Evolutionary conservation across 2,797 vertebrate genomes (phyloP).

Genomic region (Anniella stebbinsi): DNA sequence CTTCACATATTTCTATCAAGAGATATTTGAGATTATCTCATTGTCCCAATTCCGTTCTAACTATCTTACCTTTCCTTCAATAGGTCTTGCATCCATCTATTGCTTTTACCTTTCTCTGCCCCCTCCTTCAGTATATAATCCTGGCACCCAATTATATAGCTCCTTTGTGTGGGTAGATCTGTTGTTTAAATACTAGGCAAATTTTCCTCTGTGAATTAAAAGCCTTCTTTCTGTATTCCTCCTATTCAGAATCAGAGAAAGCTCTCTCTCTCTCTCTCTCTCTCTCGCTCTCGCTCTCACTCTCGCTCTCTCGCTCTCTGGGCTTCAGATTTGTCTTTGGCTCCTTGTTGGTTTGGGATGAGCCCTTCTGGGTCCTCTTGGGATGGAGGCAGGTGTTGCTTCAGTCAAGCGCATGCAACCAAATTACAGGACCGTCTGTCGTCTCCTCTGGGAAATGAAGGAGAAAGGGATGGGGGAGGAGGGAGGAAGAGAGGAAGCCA

Average conservation of each 20-base stretch:
- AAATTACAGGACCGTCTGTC: conserved; percentile 99
- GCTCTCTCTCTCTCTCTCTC: conserved; percentile 45
- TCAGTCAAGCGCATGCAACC: conserved; percentile 99
- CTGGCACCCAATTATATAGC: conserved; percentile 56
- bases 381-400: conserved; percentile 98
- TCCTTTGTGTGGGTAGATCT: conserved; percentile 61
- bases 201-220: conserved; percentile 55
- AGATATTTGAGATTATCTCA: conserved; percentile 42
- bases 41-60: neutral
- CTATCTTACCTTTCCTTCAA: neutral
- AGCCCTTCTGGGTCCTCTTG: conserved; percentile 87
- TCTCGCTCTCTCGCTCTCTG: conserved; percentile 51
- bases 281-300: too few species aligned
- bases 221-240: neutral
- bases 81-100: neutral
- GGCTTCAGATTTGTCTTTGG: conserved; percentile 80
- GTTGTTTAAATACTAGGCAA: conserved; percentile 43
- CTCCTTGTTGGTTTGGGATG: conserved; percentile 81
- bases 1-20: conserved; percentile 53
- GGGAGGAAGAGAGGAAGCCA: conserved; percentile 61
- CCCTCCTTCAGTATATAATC: conserved; percentile 31
- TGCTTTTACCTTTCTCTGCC: neutral
- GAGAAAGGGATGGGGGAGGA: conserved; percentile 71
- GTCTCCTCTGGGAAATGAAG: conserved; percentile 92
- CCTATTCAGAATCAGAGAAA: neutral